These are phyloP conservation scores for Eupithecia exiguata DNA, from an alignment of 2,888 invertebrate species.

Conservation along the genomic window DNA sequence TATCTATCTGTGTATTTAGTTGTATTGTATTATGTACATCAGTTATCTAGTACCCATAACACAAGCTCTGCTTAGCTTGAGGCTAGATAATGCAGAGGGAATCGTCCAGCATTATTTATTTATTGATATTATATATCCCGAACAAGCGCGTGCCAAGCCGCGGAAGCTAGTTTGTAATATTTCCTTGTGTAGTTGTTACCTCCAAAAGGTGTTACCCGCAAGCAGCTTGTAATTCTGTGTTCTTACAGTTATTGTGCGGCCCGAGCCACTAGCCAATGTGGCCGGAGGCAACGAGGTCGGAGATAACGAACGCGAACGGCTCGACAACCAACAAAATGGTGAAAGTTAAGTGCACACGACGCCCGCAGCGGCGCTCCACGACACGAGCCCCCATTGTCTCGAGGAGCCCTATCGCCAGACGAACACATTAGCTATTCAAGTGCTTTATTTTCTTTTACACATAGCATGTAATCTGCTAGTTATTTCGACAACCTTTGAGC, in stretches of 20 bases:
- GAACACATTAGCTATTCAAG: background rate
- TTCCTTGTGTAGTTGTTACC: background rate
- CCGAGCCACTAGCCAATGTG: too few species aligned
- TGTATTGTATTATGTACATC: too few species aligned
- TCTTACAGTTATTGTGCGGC: background rate
- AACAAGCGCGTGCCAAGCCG: background rate
- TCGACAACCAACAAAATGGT: background rate
- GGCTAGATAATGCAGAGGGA: too few species aligned
- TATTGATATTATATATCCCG: too few species aligned
- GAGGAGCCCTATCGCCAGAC: background rate
- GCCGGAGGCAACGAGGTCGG: background rate
- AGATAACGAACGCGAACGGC: background rate
- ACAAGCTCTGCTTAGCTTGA: too few species aligned
- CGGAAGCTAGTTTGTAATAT: background rate
- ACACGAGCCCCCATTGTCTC: background rate
- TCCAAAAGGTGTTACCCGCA: background rate
- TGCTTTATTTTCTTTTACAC: too few species aligned
- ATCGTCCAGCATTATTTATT: too few species aligned
- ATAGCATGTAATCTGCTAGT: too few species aligned
- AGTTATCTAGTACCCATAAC: too few species aligned
- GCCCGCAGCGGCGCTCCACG: background rate
- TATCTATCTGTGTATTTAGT: too few species aligned
- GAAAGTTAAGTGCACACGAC: conserved; percentile 1
- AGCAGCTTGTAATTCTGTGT: background rate
- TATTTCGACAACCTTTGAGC: too few species aligned